Evolutionary conservation across 2,113 vertebrate species (phyloP).

Genomic region (Misgurnus anguillicaudatus): DNA sequence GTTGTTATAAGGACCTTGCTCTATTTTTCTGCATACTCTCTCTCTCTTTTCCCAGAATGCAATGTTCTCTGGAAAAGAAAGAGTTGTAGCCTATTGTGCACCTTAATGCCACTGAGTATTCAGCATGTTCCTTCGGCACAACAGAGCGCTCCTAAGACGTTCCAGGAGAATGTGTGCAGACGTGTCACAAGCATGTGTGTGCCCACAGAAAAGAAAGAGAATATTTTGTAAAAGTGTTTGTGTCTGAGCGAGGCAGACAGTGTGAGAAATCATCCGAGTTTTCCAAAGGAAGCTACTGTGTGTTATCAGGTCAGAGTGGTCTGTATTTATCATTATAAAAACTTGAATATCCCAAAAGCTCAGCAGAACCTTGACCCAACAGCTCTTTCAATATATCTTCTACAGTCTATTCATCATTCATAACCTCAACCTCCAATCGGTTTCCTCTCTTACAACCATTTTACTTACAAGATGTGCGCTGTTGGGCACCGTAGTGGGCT

Average conservation of each 20-base stretch:
- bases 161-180: constrained; percentile 39
- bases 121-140: constrained; percentile 28
- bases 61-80: constrained; percentile 32
- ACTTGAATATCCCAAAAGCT: neutral
- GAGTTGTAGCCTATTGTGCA: constrained; percentile 36
- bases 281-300: neutral
- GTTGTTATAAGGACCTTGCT: neutral
- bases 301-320: neutral
- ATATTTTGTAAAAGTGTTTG: neutral
- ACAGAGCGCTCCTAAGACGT: constrained; percentile 15
- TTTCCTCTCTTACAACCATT: neutral
- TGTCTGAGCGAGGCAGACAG: neutral
- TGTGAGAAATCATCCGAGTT: neutral
- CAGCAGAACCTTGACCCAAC: neutral
- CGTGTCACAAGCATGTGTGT: constrained; percentile 6
- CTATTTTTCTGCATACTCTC: neutral
- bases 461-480: neutral
- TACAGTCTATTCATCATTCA: neutral
- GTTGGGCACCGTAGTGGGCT: too few species aligned
- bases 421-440: neutral
- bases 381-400: neutral
- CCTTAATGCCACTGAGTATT: constrained; percentile 40
- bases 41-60: constrained; percentile 24
- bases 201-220: constrained; percentile 7
- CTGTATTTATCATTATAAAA: neutral